These are phyloP conservation scores for Archivesica marissinica DNA, from an alignment of 1,140 invertebrate species.

Conservation along the genomic window DNA sequence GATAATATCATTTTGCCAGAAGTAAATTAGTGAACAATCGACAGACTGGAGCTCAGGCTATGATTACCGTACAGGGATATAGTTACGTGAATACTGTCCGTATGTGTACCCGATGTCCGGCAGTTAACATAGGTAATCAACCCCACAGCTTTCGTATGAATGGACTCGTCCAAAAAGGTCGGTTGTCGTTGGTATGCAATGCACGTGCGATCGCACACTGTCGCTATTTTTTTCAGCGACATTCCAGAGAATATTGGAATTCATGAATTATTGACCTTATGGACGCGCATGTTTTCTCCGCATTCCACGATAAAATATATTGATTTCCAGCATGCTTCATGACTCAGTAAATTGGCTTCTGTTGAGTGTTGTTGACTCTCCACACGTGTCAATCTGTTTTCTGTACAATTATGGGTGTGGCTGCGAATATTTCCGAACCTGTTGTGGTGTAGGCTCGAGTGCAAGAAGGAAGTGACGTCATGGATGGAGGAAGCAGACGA, in stretches of 20 bases:
- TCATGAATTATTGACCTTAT: slow-evolving; percentile 30
- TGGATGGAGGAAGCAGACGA: neutral
- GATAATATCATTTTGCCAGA: too few relatives aligned
- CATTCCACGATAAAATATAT: neutral
- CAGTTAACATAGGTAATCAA: too few relatives aligned
- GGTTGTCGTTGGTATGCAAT: too few relatives aligned
- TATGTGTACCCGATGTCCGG: too few relatives aligned
- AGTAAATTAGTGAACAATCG: too few relatives aligned
- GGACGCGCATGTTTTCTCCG: neutral
- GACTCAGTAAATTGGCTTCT: neutral
- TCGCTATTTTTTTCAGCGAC: neutral
- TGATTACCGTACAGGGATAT: too few relatives aligned
- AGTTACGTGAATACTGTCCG: too few relatives aligned
- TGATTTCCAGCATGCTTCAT: slow-evolving; percentile 9
- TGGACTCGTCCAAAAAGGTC: too few relatives aligned
- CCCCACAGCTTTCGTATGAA: too few relatives aligned
- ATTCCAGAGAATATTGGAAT: slow-evolving; percentile 12
- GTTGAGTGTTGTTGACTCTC: neutral
- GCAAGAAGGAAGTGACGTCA: neutral
- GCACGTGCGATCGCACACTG: neutral
- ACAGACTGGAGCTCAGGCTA: too few relatives aligned
- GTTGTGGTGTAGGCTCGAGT: neutral
- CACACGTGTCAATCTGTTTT: neutral
- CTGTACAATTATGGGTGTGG: neutral
- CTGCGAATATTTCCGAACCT: neutral